Base-by-base conservation (phyloP, 2,797 vertebrate genomes). In the Varecia variegata region DNA sequence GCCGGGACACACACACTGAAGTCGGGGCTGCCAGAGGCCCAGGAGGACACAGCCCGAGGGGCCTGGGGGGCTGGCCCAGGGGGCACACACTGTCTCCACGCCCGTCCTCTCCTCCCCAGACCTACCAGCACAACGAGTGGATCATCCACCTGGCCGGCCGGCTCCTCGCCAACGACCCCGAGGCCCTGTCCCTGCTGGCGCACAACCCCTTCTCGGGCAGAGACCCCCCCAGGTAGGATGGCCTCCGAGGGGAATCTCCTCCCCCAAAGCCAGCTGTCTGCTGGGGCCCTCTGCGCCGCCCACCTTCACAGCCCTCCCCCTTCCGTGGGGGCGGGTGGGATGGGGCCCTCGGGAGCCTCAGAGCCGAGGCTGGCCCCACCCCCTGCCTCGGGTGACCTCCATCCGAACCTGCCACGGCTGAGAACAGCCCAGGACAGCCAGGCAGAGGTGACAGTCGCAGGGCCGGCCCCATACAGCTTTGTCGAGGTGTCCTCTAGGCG, bases 111-210 rank as follows among this genome's bases (percentile, higher is more conserved):
- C 58, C 25, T 95, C 80, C 43, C 10, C 95, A 99, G 99, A 99
- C 99, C 45, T 99, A 99, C 0, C 99, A 99, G 98, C 99, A 99
- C 95, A 99, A 99, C 0, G 99, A 99, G 76, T 99, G 99, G 99
- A 98, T 99, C 94, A 99, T 99, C 97, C 99, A 99, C 97, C 98
- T 99, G 45, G 99, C 99, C 0, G 99, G 99, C 56, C 99, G 99
- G 88, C 99, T 99, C 94, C 98, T 99, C 96, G 98, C 99, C 77
- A 99, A 99, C 2, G 99, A 99, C 10, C 98, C 98, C n/a, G 88
- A 96, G 0, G 95, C 98, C 23, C 98, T 99, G 81, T 99, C 99
- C 5, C 98, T 99, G 90, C 97, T 99, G 5, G 99, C 98, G 17
- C 97, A 98, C 2, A 99, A 99, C 97, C 99, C 99, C 0, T 99